phyloP scores from a whole-genome alignment of 2,888 invertebrate genomes.

The Nephrotoma flavescens region DNA sequence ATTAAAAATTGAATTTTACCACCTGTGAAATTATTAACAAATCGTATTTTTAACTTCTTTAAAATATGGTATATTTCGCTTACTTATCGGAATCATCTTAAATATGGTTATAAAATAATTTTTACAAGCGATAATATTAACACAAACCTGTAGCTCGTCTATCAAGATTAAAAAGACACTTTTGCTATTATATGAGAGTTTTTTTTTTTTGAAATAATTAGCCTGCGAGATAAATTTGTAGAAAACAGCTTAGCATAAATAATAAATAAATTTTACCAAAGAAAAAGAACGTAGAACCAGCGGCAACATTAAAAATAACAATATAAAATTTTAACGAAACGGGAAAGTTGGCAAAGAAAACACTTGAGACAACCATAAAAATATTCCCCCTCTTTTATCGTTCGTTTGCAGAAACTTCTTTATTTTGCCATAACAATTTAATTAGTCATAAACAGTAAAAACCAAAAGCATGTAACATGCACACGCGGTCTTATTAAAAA shows the following conservation, averaged over 20 bases:
- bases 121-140: too few relatives aligned
- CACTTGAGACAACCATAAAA: background rate
- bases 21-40: too few relatives aligned
- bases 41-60: too few relatives aligned
- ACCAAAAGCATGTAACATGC: background rate
- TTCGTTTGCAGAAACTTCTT: background rate
- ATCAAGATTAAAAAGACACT: too few relatives aligned
- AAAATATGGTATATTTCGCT: too few relatives aligned
- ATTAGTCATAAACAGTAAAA: background rate
- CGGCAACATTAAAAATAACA: background rate
- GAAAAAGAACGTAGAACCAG: background rate
- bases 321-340: background rate
- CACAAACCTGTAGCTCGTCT: too few relatives aligned
- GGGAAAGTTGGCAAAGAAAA: background rate
- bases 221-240: background rate
- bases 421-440: background rate
- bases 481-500: background rate
- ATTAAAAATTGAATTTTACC: too few relatives aligned
- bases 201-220: too few relatives aligned
- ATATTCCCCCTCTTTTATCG: background rate
- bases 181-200: too few relatives aligned
- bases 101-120: too few relatives aligned
- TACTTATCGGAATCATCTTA: too few relatives aligned
- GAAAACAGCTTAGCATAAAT: background rate
- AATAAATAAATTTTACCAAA: background rate